Percentiles rank a stretch among this genome's conserved stretches.
Conservation (phyloP, 53 echinoderm and acorn worm species). For the Paracentrotus lividus region DNA sequence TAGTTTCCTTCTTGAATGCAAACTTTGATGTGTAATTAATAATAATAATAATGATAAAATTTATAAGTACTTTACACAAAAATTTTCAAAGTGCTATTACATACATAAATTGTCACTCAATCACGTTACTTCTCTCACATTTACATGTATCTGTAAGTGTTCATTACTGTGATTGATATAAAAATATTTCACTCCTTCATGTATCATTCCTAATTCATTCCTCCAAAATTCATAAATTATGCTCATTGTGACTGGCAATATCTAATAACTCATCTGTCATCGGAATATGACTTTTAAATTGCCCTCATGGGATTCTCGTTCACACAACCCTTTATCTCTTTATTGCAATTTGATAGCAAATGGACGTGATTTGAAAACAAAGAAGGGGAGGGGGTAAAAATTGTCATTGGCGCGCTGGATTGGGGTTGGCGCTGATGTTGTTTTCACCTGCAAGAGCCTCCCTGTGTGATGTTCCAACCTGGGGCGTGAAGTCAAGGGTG, state of each 20-base stretch:
- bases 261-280: slow-evolving; percentile 1
- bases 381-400: background rate
- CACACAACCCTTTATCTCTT: background rate
- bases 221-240: background rate
- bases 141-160: too few species aligned
- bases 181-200: too few species aligned
- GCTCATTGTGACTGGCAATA: background rate
- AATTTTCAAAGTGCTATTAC: too few species aligned
- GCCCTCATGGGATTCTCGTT: background rate
- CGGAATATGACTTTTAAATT: background rate
- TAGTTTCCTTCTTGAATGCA: too few species aligned
- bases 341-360: background rate
- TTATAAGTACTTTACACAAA: too few species aligned
- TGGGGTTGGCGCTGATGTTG: background rate
- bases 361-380: slow-evolving; percentile 37
- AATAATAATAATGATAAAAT: too few species aligned
- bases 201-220: too few species aligned
- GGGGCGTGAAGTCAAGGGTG: background rate
- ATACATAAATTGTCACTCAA: too few species aligned
- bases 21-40: too few species aligned
- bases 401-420: background rate
- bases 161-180: too few species aligned
- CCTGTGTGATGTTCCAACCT: background rate
- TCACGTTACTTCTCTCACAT: too few species aligned
- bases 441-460: slow-evolving; percentile 29